Evolutionary conservation across 1,140 invertebrate species (phyloP), one percentile per base, ranked within the genome.

Genomic region (Myzus persicae): DNA sequence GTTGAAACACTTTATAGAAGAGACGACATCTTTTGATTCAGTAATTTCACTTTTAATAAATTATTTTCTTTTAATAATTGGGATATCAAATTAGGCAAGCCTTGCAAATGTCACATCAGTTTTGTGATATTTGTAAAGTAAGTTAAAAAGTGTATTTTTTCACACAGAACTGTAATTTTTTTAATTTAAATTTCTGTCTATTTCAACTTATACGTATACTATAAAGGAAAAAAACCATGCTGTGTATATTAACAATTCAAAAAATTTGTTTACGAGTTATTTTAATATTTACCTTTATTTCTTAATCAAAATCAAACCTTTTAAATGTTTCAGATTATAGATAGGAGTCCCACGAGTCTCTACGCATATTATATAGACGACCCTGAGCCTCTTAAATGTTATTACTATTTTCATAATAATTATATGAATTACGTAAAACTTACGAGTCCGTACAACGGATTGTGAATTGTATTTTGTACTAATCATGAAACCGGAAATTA

Each of bases 51-150:
- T 76, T n/a, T 5, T n/a, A 76, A 76, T n/a, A 14, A 76, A n/a
- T 76, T 76, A 76, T 76, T 76, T 76, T 76, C n/a, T 76, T n/a
- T n/a, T 76, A 76, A n/a, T 67, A 67, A 76, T 76, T 76, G 31
- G 18, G 31, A 18, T 76, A 14, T 18, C 11, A 18, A 76, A 76
- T 76, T 76, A 67, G 59, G 14, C 11, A 76, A n/a, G 14, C 14
- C n/a, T 76, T 76, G 59, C 8, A 76, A 76, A 76, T n/a, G 0
- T 76, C n/a, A 76, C 24, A 36, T 4, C 1, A 5, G 14, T 76
- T 76, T 18, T 76, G n/a, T 1, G 14, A n/a, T n/a, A 14, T 76
- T 20, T n/a, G 4, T n/a, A 14, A 67, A 67, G 59, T 14, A 67
- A 54, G 1, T 2, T 54, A 26, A 67, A 67, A n/a, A n/a, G n/a